Percentiles rank a stretch among this genome's conserved stretches.
These are phyloP conservation scores for Drosophila greeni DNA, from an alignment of 2,888 invertebrate species.

Conservation along the genomic window DNA sequence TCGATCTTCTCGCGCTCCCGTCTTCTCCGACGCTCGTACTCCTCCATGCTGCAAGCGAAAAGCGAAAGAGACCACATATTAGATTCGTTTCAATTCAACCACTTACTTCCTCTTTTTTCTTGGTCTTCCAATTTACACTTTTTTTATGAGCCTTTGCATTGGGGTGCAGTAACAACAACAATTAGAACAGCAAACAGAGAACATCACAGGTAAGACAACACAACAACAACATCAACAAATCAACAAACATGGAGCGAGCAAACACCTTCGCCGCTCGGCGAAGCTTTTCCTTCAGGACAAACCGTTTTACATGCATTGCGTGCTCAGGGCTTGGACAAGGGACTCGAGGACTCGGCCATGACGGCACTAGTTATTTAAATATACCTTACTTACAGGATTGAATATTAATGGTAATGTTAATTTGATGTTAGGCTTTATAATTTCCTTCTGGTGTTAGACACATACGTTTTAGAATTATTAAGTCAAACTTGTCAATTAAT, in stretches of 20 bases:
- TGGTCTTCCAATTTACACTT: neutral
- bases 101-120: neutral
- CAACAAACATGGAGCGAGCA: slow-evolving; percentile 43
- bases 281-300: slow-evolving; percentile 19
- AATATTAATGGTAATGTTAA: neutral
- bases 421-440: neutral
- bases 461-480: neutral
- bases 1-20: slow-evolving; percentile 78
- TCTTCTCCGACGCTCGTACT: slow-evolving; percentile 77
- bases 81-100: neutral
- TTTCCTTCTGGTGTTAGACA: neutral
- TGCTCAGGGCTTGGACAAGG: neutral
- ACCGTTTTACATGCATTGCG: slow-evolving; percentile 60
- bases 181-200: slow-evolving; percentile 46
- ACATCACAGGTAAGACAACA: slow-evolving; percentile 55
- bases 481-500: neutral
- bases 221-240: slow-evolving; percentile 32
- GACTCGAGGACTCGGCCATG: neutral
- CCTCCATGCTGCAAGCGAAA: slow-evolving; percentile 75
- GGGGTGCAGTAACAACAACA: slow-evolving; percentile 35
- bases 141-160: slow-evolving; percentile 4
- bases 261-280: slow-evolving; percentile 13
- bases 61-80: neutral
- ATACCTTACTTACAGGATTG: neutral
- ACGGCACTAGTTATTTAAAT: too few species aligned